Evolutionary conservation across 2,113 vertebrate species (phyloP), one percentile per base, ranked within the genome.

Genomic region (Apeltes quadracus): DNA sequence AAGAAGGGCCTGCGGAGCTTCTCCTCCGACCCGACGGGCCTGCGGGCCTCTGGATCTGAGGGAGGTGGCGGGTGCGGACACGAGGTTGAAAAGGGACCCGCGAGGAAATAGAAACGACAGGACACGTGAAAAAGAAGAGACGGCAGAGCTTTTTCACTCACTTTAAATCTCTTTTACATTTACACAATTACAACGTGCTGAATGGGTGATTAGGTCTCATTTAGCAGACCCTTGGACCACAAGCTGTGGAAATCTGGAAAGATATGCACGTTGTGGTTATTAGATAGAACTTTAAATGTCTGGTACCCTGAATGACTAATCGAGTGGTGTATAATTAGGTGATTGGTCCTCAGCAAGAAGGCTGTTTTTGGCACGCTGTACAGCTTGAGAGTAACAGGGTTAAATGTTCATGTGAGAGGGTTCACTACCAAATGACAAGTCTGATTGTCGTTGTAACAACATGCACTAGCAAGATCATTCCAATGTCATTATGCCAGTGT

Each of bases 1-100:
- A 93, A 90, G 62, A 93, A 91, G 1, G 93, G 89, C 82, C 91
- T 89, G 15, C 87, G 85, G 61, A 75, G 83, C 62, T 85, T 93
- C 69, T 91, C 83, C 69, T 89, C 91, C 53, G 78, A 59, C 57
- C 59, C 69, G 18, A 44, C 69, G 7, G 89, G 81, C 69, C 87
- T 89, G 61, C 83, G 75, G 18, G 69, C 79, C 20, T 88, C 87
- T 64, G 86, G 62, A 29, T 90, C 89, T 87, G 71, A 74, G 20
- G 41, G 61, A 71, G 72, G 68, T 0, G 59, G 22, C 54, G 61
- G 63, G 72, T 61, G 48, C 13, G 22, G 43, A 39, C 7, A 15
- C 43, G 34, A 59, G 7, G 70, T 51, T 22, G 59, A 62, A 39
- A n/a, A 10, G 25, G 70, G 61, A 55, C 18, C 66, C 25, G n/a